Evolutionary conservation across 2,113 vertebrate species (phyloP).

Genomic region (Hydrochoerus hydrochaeris): DNA sequence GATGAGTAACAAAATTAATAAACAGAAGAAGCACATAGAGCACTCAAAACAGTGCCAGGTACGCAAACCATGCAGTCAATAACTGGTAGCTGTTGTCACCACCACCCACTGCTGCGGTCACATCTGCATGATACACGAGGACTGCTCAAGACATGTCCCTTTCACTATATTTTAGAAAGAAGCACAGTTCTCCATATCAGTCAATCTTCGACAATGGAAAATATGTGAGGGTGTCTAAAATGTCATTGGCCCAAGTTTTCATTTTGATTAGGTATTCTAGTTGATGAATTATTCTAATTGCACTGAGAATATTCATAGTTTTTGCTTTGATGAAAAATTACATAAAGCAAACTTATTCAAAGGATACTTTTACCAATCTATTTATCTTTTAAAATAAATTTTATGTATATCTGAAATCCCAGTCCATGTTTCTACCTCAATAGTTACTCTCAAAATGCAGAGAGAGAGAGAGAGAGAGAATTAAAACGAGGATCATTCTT

Average conservation of each 20-base stretch:
- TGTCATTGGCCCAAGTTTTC: conserved; percentile 16
- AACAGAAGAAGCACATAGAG: not conserved
- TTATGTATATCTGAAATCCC: not conserved
- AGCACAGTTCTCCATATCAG: not conserved
- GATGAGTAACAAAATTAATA: not conserved
- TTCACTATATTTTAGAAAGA: conserved; percentile 11
- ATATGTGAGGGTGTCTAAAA: not conserved
- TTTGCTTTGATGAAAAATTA: conserved; percentile 39
- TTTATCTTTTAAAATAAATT: conserved; percentile 38
- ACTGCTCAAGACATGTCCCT: not conserved
- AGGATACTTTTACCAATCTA: not conserved
- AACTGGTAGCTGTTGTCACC: not conserved
- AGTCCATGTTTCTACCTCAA: conserved; percentile 19
- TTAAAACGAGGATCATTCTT: not conserved
- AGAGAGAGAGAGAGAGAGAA: not conserved
- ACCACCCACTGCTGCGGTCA: not conserved
- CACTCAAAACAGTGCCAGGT: not conserved
- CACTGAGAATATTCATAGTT: conserved; percentile 8
- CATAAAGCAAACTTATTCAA: conserved; percentile 39
- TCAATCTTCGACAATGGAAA: conserved; percentile 12
- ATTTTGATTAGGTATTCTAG: not conserved
- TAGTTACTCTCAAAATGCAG: not conserved
- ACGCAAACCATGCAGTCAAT: not conserved
- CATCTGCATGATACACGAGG: too few relatives aligned
- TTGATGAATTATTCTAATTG: not conserved